These are phyloP conservation scores for Microcebus murinus DNA, from an alignment of 2,113 vertebrate species.

Conservation along the genomic window DNA sequence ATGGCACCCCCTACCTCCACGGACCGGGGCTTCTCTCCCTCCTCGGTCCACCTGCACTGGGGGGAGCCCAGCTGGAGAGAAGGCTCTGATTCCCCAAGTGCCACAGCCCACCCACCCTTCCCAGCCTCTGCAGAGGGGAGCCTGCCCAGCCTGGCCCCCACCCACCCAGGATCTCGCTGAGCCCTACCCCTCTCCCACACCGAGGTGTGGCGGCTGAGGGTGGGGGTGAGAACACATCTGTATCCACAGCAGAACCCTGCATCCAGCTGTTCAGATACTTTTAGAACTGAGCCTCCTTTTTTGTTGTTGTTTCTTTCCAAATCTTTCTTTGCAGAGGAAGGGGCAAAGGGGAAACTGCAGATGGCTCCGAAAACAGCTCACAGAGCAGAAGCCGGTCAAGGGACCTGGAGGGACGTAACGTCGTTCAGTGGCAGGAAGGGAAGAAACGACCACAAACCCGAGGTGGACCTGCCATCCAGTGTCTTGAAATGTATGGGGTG, in stretches of 20 bases:
- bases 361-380: neutral
- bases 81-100: neutral
- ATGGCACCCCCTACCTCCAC: neutral
- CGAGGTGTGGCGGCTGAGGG: too few species aligned
- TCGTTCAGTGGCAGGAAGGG: neutral
- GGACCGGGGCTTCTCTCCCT: neutral
- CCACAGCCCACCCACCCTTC: neutral
- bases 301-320: neutral
- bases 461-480: accelerated
- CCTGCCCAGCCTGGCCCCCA: neutral
- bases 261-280: neutral
- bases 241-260: neutral
- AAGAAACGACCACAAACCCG: too few species aligned
- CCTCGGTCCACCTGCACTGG: neutral
- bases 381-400: neutral
- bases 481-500: neutral
- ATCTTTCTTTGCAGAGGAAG: neutral
- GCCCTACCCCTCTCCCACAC: neutral
- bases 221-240: neutral
- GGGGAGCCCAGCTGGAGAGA: neutral
- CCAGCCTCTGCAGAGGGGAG: neutral
- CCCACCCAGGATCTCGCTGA: neutral
- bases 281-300: neutral
- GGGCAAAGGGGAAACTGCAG: neutral
- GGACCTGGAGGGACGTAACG: neutral